Evolutionary conservation across 2,888 invertebrate genomes (phyloP).

Genomic region (Thysanoteuthis rhombus): DNA sequence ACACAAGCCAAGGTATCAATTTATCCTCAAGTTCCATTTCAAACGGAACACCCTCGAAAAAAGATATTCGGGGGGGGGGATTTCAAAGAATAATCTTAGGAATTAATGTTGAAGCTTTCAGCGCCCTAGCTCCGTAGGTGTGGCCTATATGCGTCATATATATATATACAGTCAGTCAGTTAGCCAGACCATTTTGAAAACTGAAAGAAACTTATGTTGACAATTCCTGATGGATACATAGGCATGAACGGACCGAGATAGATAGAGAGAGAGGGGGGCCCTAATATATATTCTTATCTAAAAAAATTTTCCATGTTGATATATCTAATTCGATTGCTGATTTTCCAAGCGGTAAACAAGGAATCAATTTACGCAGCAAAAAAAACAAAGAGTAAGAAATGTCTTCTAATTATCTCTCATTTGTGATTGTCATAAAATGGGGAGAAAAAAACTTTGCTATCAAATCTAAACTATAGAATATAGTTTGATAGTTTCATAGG

Average conservation of each 20-base stretch:
- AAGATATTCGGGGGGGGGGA: no score
- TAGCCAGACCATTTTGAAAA: no score
- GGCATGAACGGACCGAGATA: not conserved
- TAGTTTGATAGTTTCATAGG: no score
- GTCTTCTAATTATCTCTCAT: not conserved
- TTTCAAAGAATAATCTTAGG: no score
- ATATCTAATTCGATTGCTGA: not conserved
- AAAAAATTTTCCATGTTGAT: not conserved
- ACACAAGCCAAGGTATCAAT: no score
- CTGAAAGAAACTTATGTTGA: no score
- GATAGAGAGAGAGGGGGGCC: not conserved
- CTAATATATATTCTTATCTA: not conserved
- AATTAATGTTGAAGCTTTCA: no score
- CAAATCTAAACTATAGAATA: not conserved
- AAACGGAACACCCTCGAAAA: no score
- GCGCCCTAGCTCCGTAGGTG: no score
- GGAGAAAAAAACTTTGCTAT: not conserved
- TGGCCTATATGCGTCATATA: no score
- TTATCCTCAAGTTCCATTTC: no score
- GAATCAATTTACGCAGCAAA: not conserved
- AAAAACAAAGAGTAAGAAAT: not conserved
- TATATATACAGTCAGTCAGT: no score
- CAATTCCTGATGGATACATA: not conserved
- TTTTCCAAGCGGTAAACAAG: not conserved
- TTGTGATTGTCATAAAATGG: not conserved